Conservation (phyloP, 2,888 invertebrate species). For the Apomyelois bistriatella region DNA sequence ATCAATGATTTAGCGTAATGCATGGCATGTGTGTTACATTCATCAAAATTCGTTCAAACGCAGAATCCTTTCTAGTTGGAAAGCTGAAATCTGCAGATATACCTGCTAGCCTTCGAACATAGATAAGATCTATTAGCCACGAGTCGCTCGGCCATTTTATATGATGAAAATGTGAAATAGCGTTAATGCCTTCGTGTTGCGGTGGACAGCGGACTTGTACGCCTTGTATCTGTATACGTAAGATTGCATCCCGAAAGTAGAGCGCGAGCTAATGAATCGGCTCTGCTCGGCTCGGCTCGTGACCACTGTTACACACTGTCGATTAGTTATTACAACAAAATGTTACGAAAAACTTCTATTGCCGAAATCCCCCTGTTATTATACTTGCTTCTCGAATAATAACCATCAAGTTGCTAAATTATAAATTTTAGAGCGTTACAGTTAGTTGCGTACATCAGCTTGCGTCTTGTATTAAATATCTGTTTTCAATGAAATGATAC, state of each 20-base stretch:
- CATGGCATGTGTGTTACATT: too few species aligned
- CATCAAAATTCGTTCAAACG: background rate
- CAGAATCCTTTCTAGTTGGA: background rate
- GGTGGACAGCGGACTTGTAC: conserved; percentile 12
- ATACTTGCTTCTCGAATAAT: conserved; percentile 18
- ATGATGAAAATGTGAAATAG: conserved; percentile 14
- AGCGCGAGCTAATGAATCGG: conserved; percentile 20
- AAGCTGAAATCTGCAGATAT: background rate
- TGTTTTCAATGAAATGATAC: background rate
- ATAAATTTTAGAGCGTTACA: conserved; percentile 10
- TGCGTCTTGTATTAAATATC: background rate
- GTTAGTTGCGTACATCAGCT: conserved; percentile 8
- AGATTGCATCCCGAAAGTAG: conserved; percentile 22
- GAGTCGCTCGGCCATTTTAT: background rate
- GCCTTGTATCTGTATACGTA: conserved; percentile 16
- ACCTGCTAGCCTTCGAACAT: background rate
- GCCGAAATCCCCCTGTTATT: conserved; percentile 25
- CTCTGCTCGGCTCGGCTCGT: conserved; percentile 9
- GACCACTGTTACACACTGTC: conserved; percentile 21
- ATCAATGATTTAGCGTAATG: too few species aligned
- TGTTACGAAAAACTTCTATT: conserved; percentile 27
- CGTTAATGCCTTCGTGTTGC: conserved; percentile 10
- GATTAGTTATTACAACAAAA: conserved; percentile 25
- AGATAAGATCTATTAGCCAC: background rate
- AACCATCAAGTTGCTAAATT: conserved; percentile 22